Base-by-base conservation (phyloP, 2,113 vertebrate genomes). In the Colinus virginianus region DNA sequence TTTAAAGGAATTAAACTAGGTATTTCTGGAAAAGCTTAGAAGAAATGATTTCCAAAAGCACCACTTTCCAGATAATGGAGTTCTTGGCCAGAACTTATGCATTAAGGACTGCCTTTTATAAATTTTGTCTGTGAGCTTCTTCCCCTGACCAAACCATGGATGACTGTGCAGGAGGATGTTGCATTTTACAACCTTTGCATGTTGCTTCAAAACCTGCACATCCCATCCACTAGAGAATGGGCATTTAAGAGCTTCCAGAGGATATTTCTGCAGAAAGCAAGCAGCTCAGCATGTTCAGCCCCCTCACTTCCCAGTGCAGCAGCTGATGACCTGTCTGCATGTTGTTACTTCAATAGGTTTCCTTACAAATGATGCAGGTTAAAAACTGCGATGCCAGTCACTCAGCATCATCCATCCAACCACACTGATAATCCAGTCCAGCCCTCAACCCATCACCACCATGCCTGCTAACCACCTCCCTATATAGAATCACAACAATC, bases 1-100 rank as follows among this genome's bases (percentile, higher is more conserved):
- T 81, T 84, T 48, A 49, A 90, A 81, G 78, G 61, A 19, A 89
- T 69, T 87, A 92, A 76, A 84, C 81, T 34, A 81, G 80, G 43
- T 43, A 53, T 72, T 89, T 93, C 80, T 72, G 92, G 78, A 59
- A 82, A 87, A 87, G 59, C 40, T 77, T 77, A 45, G 59, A 92
- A 69, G 23, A 74, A 93, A 30, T 30, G 20, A 62, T 30, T 59
- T 34, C 46, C 34, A 13, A 82, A 92, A 84, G 19, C 4, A 3
- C 17, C 32, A 38, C 71, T 69, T 70, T 85, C 38, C 46, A 56
- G 84, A 72, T 68, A 40, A 68, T 80, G 49, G 36, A 58, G 25
- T 77, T 94, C 46, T 36, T 46, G 61, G 68, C 38, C 63, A 63
- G 25, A 40, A 76, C 13, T 81, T 71, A 84, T 12, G 11, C 67